Conservation (phyloP, 2,888 invertebrate species). For the Maniola hyperantus region DNA sequence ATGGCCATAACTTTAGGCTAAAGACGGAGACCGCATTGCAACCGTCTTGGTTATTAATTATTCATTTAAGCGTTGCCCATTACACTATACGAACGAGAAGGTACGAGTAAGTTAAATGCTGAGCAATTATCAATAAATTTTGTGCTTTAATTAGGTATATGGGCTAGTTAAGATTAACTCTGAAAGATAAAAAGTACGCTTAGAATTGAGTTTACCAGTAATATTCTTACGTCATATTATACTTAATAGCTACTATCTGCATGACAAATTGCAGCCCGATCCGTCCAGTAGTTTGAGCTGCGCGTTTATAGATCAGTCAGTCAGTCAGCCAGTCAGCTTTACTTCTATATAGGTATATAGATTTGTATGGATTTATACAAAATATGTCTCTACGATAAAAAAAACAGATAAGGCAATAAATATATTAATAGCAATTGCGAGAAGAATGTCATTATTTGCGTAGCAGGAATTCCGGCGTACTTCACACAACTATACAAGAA, state of each 20-base stretch:
- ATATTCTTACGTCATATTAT: too few relatives aligned
- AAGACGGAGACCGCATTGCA: conserved; percentile 39
- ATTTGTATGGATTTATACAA: not conserved
- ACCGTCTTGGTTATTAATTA: conserved; percentile 25
- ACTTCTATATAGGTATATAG: too few relatives aligned
- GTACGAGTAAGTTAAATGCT: conserved; percentile 5
- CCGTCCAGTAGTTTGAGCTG: too few relatives aligned
- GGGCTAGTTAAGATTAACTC: not conserved
- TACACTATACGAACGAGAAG: conserved; percentile 3
- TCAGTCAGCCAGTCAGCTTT: too few relatives aligned
- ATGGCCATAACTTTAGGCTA: conserved; percentile 26
- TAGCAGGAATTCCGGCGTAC: conserved; percentile 25
- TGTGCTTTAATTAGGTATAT: not conserved
- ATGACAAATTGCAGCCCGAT: too few relatives aligned
- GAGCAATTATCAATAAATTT: not conserved
- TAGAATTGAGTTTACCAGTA: too few relatives aligned
- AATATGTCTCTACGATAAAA: conserved; percentile 15
- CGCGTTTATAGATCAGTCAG: too few relatives aligned
- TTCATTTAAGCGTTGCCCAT: conserved; percentile 48
- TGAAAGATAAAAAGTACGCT: not conserved
- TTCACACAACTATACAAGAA: conserved; percentile 17
- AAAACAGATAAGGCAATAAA: conserved; percentile 25
- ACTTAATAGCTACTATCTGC: too few relatives aligned
- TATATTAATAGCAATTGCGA: conserved; percentile 29
- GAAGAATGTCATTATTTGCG: conserved; percentile 21